Percentiles rank a stretch among this genome's conserved stretches.
These are phyloP conservation scores for Bombus superbus DNA, from an alignment of 1,140 invertebrate species.

Conservation along the genomic window DNA sequence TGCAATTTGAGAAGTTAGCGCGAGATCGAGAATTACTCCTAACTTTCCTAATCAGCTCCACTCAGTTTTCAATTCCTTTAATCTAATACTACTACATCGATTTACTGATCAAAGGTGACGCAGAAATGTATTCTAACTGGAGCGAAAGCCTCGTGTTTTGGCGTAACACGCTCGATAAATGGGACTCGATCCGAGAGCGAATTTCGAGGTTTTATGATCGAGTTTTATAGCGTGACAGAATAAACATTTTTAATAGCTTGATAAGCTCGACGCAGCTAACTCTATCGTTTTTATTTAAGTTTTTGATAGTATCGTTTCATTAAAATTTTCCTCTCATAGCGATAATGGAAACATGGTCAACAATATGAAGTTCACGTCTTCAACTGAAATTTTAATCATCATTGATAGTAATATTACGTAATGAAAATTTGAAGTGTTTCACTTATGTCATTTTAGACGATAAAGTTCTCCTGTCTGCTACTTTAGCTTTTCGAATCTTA, in stretches of 20 bases:
- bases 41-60: slow-evolving; percentile 55
- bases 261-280: too few species aligned
- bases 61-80: slow-evolving; percentile 60
- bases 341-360: too few species aligned
- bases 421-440: neutral
- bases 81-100: slow-evolving; percentile 36
- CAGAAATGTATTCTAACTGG: neutral
- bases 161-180: neutral
- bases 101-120: slow-evolving; percentile 20
- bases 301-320: neutral
- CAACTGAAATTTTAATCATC: neutral
- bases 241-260: neutral
- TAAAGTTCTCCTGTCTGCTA: neutral
- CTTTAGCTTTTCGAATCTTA: neutral
- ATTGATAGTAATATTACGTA: neutral
- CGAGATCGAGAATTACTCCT: slow-evolving; percentile 52
- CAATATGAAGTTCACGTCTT: neutral
- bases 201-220: neutral
- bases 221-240: neutral
- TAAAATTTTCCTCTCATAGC: neutral
- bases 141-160: neutral
- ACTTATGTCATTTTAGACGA: neutral
- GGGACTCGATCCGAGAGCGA: neutral
- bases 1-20: slow-evolving; percentile 60
- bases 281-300: too few species aligned